Conservation (phyloP, 23 tunicate species). For the Pegea sp. region DNA sequence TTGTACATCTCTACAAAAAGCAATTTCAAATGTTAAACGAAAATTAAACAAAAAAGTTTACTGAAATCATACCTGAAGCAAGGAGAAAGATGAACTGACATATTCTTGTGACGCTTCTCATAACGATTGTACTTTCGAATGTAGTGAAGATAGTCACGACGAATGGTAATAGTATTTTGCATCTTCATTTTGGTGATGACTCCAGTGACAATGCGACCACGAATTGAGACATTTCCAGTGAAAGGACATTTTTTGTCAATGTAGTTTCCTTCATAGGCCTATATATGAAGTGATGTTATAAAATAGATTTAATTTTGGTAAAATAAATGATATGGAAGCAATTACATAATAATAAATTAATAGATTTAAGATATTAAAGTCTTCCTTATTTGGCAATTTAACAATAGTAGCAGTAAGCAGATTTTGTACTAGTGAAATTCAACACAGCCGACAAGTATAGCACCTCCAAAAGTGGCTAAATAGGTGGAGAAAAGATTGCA, state of each 20-base stretch:
- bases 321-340: neutral
- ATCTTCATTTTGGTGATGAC: constrained; percentile 76
- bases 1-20: constrained; percentile 48
- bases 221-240: constrained; percentile 80
- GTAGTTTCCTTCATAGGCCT: no score
- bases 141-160: constrained; percentile 89
- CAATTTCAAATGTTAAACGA: neutral
- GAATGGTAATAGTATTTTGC: constrained; percentile 82
- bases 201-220: constrained; percentile 89
- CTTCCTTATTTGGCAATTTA: no score
- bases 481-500: no score
- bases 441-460: no score
- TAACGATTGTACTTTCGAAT: constrained; percentile 77
- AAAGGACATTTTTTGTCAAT: constrained; percentile 99
- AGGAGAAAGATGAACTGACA: constrained; percentile 86
- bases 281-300: no score
- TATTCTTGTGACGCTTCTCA: constrained; percentile 95
- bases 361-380: no score
- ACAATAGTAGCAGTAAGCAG: no score
- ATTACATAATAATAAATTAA: no score
- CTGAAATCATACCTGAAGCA: constrained; percentile 63
- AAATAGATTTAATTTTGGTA: neutral
- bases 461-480: no score
- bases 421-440: no score
- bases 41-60: neutral